Base-by-base conservation (phyloP, 2,797 vertebrate genomes). In the Florisuga fusca region DNA sequence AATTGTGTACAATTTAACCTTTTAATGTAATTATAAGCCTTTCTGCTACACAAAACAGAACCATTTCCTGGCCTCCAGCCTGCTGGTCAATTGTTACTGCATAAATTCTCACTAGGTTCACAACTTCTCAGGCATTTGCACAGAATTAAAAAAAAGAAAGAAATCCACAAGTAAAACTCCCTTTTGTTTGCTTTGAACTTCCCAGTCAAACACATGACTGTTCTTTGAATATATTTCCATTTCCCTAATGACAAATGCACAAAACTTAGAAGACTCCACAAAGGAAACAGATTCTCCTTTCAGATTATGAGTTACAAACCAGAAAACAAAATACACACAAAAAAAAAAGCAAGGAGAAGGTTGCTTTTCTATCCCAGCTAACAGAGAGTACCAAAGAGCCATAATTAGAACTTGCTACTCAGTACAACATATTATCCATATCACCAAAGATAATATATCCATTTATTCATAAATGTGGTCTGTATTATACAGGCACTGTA, bases 381-480 rank as follows among this genome's bases (percentile, higher is more conserved):
- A 53, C 19, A 46, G 84, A 53, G 58, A n/a, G 18, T 41, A 93
- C 69, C 80, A 66, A 90, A 93, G 77, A 84, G 85, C 21, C 9
- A 19, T 36, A 94, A 90, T 58, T 87, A 96, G 93, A 90, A 93
- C 71, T 88, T 64, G 61, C 80, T 91, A 75, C 41, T 89, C 74
- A 26, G 63, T 90, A 79, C 55, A 93, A 69, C 34, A 8, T 82
- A 63, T n/a, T 90, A 85, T 48, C 94, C 94, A 96, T 85, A 89
- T 93, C 85, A 80, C 87, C 85, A 83, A 50, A 92, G 78, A 88
- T 69, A 96, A 85, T 66, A 29, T 57, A 95, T 6, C 87, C n/a
- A 63, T 75, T 87, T 95, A 74, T 87, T 89, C 80, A 66, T 83
- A 95, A 96, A 96, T 85, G 59, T 95, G 84, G 92, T 93, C 86